Evolutionary conservation across 1,140 invertebrate species (phyloP).

Genomic region (Microplitis demolitor): DNA sequence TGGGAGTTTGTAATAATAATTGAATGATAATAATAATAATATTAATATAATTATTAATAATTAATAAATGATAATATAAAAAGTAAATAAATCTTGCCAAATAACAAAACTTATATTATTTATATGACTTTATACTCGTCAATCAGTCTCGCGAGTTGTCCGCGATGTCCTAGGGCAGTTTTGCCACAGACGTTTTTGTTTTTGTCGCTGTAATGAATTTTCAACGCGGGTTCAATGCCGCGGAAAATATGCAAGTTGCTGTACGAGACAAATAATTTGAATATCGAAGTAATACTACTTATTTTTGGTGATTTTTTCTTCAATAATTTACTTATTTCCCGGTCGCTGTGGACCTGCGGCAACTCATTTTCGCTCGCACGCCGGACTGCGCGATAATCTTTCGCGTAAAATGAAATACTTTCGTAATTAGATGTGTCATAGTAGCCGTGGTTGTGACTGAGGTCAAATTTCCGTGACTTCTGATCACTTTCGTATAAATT

Average conservation of each 20-base stretch:
- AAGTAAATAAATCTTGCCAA: slow-evolving; percentile 10
- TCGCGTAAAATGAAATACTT: slow-evolving; percentile 80
- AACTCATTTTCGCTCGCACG: slow-evolving; percentile 48
- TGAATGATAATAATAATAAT: neutral
- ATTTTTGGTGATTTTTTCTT: slow-evolving; percentile 38
- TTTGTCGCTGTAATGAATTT: slow-evolving; percentile 64
- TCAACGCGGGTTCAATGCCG: slow-evolving; percentile 73
- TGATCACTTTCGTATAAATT: slow-evolving; percentile 62
- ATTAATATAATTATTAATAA: neutral
- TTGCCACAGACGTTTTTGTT: slow-evolving; percentile 37
- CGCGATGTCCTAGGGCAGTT: slow-evolving; percentile 52
- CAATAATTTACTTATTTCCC: slow-evolving; percentile 65
- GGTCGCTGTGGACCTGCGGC: slow-evolving; percentile 68
- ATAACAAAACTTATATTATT: slow-evolving; percentile 28
- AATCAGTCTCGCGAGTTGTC: slow-evolving; percentile 59
- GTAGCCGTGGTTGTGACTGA: slow-evolving; percentile 79
- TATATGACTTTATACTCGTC: slow-evolving; percentile 48
- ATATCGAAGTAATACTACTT: slow-evolving; percentile 60
- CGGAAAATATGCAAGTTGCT: slow-evolving; percentile 71
- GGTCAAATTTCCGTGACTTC: slow-evolving; percentile 67
- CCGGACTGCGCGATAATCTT: slow-evolving; percentile 67
- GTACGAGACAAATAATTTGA: slow-evolving; percentile 69
- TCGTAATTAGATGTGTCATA: slow-evolving; percentile 76
- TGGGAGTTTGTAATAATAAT: neutral
- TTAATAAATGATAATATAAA: neutral